Evolutionary conservation across 2,888 invertebrate species (phyloP), one percentile per base, ranked within the genome.

Genomic region (Microdon myrmicae): DNA sequence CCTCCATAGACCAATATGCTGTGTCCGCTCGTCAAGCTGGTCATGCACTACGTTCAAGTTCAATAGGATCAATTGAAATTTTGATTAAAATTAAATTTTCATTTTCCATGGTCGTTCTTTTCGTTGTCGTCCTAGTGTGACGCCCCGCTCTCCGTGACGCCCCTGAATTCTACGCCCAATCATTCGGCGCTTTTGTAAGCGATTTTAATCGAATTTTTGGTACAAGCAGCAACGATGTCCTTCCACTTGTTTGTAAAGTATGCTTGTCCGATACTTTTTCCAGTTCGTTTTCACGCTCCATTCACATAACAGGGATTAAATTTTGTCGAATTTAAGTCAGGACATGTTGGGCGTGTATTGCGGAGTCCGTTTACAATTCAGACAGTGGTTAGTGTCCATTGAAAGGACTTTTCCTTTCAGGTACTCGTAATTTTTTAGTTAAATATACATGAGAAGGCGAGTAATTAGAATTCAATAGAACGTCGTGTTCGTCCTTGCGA

Each of bases 31-130:
- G 10, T 22, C 39, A 35, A 44, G 25, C 31, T 39, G 38, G 29
- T 25, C 38, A 45, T 34, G 51, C 32, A 38, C 43, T 31, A 51
- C 35, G 25, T 39, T 58, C 51, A 58, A 64, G 58, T 58, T 64
- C 64, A 64, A 64, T 64, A 53, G 59, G 48, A 66, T 66, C 66
- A 66, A 66, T 66, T 66, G 66, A 66, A 66, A 66, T 59, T 66
- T 66, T 59, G 66, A 66, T 66, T 66, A 66, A 66, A 66, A 66
- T 66, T 59, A 59, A 66, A 66, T 66, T 66, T 66, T 66, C 66
- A 58, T 59, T 59, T 66, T 66, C 43, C 59, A 66, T 45, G 66
- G 47, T 53, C 58, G 38, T 39, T 53, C 49, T 35, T 39, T 17
- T 12, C 23, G 47, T 29, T 10, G 8, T 10, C 20, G 10, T 34